Evolutionary conservation across 2,797 vertebrate species (phyloP).

Genomic region (Eptatretus atami): DNA sequence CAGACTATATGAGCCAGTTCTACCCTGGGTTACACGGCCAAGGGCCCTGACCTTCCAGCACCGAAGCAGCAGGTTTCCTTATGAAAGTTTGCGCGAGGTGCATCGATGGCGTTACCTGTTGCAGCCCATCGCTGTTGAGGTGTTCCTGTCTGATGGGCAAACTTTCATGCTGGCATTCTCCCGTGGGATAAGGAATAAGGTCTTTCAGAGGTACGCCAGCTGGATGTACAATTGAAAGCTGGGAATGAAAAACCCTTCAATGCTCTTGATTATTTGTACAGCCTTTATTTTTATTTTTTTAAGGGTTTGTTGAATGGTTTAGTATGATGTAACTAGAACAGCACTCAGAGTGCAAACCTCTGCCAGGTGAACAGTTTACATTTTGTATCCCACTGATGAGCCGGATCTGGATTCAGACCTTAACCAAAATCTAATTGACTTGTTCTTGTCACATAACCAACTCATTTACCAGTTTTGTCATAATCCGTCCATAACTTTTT

Average conservation of each 20-base stretch:
- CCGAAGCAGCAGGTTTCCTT: slow-evolving; percentile 81
- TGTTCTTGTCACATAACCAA: no score
- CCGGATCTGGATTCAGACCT: slow-evolving; percentile 6
- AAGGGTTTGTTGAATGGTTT: slow-evolving; percentile 4
- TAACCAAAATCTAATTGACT: neutral
- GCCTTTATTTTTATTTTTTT: neutral
- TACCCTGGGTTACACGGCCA: slow-evolving; percentile 65
- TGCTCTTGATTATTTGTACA: no score
- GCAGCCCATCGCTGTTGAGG: slow-evolving; percentile 90
- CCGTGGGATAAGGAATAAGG: slow-evolving; percentile 89
- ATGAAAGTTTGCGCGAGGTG: slow-evolving; percentile 91
- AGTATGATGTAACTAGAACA: neutral
- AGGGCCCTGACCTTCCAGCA: slow-evolving; percentile 73
- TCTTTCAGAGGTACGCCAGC: slow-evolving; percentile 68
- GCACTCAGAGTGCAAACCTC: no score
- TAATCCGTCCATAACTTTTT: no score
- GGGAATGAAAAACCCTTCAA: neutral
- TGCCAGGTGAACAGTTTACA: no score
- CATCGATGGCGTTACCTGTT: slow-evolving; percentile 86
- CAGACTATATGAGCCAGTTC: slow-evolving; percentile 83
- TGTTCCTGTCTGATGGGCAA: slow-evolving; percentile 79
- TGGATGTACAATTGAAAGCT: neutral
- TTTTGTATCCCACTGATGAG: no score
- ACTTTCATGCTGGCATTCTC: slow-evolving; percentile 88
- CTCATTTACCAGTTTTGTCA: no score